Base-by-base conservation (phyloP, 2,888 invertebrate genomes). In the Gastrophysa polygoni region DNA sequence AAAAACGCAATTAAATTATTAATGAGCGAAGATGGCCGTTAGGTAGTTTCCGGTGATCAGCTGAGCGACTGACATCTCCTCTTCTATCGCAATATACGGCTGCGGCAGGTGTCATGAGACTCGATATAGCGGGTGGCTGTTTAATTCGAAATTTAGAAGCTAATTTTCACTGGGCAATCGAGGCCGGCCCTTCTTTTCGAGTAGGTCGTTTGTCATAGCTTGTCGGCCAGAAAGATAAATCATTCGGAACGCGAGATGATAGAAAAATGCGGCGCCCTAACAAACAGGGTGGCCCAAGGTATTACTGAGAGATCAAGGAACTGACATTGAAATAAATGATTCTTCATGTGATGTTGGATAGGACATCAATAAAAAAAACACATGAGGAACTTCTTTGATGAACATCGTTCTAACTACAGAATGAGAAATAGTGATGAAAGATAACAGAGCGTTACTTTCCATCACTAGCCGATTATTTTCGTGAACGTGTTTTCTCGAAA, bases 31-130 rank as follows among this genome's bases (percentile, higher is more conserved):
- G 16, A 32, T 46, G 59, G 47, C 59, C 60, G 28, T 57, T 61
- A 60, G 54, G 62, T 47, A 50, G 16, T 63, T 58, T 38, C 38
- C 38, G 44, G 55, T 66, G 63, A 66, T 66, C 66, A 63, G 66
- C 66, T 66, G 63, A 66, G 49, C 61, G 61, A 63, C 63, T 66
- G 63, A 63, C 66, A 63, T 60, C 52, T 57, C 60, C 49, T 61
- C 57, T 63, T 63, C 63, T 57, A 63, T 63, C 58, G 55, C 58
- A n/a, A n/a, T 54, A 58, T 57, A 63, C 55, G 63, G 54, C 60
- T 51, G 3, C 60, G 60, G 60, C 66, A 59, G 66, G 66, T 66
- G 66, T 59, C 52, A 52, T 43, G 57, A 43, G 57, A 62, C 54
- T 62, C 28, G 49, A 54, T 60, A 49, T 58, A 58, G 55, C 58